Conservation (phyloP, 1,140 invertebrate species). For the Pogonus chalceus region DNA sequence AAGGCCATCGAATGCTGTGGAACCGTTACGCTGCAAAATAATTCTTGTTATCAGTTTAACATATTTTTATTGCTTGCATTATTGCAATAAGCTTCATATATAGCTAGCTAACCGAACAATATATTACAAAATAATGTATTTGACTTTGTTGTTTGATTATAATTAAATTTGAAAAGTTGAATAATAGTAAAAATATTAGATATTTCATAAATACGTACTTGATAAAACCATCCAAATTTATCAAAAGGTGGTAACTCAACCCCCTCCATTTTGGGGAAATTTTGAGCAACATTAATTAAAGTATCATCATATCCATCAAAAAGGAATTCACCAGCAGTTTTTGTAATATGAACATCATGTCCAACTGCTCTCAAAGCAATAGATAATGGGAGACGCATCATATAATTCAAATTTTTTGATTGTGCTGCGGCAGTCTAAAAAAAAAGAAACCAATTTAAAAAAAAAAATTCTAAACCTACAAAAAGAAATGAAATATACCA, state of each 20-base stretch:
- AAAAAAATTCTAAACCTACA: conserved; percentile 15
- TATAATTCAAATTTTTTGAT: conserved; percentile 35
- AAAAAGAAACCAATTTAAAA: conserved; percentile 8
- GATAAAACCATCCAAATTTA: conserved; percentile 70
- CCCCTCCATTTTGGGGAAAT: conserved; percentile 37
- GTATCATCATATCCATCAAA: conserved; percentile 68
- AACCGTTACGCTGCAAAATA: conserved; percentile 51
- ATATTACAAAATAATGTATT: not conserved
- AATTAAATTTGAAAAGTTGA: not conserved
- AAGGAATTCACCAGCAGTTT: conserved; percentile 52
- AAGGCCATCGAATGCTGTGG: conserved; percentile 57
- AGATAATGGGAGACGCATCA: conserved; percentile 42
- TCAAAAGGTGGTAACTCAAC: conserved; percentile 46
- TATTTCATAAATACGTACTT: conserved; percentile 29
- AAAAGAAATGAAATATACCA: conserved; percentile 43
- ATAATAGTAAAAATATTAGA: not conserved
- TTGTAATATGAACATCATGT: conserved; percentile 47
- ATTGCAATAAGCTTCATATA: conserved; percentile 8
- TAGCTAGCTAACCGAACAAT: conserved; percentile 8
- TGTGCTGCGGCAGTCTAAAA: conserved; percentile 54
- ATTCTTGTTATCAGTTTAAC: conserved; percentile 9
- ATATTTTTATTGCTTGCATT: not conserved
- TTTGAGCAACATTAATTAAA: conserved; percentile 47
- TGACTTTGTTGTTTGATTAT: not conserved
- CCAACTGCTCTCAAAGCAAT: conserved; percentile 41